Base-by-base conservation (phyloP, 1,140 invertebrate species). In the Bombus sylvicola region DNA sequence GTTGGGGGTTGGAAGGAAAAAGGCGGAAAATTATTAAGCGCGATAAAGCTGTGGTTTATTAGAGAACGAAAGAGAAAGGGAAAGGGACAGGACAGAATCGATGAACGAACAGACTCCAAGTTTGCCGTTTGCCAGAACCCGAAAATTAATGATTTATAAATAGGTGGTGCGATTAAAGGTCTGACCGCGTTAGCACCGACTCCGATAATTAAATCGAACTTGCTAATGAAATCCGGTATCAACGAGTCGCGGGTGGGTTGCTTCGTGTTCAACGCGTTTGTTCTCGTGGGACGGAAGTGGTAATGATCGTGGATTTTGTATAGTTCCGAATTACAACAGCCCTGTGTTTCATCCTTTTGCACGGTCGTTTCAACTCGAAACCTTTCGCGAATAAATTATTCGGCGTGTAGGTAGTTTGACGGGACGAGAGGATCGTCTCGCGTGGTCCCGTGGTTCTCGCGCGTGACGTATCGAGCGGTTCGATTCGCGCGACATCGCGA, bases 191-290 rank as follows among this genome's bases (percentile, higher is more conserved):
- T 34, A 31, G 31, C 66, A 18, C 57, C 57, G 68, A 69, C 47
- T n/a, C 47, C 12, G 83, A 85, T 89, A 92, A 93, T 92, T 92
- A 92, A 93, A 93, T 87, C 85, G 89, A 93, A 92, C 88, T 92
- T 90, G 88, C 85, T 93, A 93, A 93, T 93, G 92, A 93, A 93
- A 92, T 92, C 75, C 79, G 83, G 91, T 86, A 91, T 91, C 90
- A 89, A 92, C 89, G 90, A 92, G 88, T 90, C 87, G 87, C 80
- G 77, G 71, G 57, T 62, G 28, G 83, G 68, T 15, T 59, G 39
- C 39, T n/a, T 12, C 34, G 83, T 28, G 68, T 53, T 43, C 78
- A 39, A 43, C 66, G 53, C 31, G 78, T 15, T 47, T 62, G 80
- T 22, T 25, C 53, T 15, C n/a, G 13, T 64, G 69, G 68, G 68